A percentile compares a stretch with the other conserved stretches of the same genome.
Conservation (phyloP, 2,113 vertebrate species). For the Abramis brama region DNA sequence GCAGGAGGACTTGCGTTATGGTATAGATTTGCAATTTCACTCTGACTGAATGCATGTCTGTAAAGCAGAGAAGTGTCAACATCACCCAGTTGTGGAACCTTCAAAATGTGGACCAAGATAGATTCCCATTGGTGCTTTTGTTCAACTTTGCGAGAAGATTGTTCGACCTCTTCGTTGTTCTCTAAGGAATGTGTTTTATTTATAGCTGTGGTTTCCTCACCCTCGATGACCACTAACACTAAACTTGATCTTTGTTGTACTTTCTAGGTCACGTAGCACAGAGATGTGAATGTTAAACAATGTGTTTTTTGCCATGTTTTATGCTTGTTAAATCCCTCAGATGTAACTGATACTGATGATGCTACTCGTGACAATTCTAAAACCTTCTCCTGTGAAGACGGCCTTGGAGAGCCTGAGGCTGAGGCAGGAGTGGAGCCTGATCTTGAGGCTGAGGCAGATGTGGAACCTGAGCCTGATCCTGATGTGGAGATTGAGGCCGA, state of each 20-base stretch:
- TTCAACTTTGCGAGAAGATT: constrained; percentile 66
- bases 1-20: constrained; percentile 16
- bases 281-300: constrained; percentile 97
- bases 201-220: constrained; percentile 90
- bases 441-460: constrained; percentile 57
- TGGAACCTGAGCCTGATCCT: constrained; percentile 57
- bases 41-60: not conserved
- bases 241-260: constrained; percentile 94
- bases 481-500: constrained; percentile 65
- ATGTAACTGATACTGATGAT: constrained; percentile 99
- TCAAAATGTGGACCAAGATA: constrained; percentile 42
- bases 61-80: not conserved
- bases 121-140: not conserved
- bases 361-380: constrained; percentile 99
- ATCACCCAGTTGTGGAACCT: constrained; percentile 20
- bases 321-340: constrained; percentile 99
- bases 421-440: constrained; percentile 59
- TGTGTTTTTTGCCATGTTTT: constrained; percentile 98
- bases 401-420: constrained; percentile 76
- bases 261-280: constrained; percentile 92
- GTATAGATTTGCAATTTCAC: not conserved
- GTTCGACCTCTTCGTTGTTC: constrained; percentile 57
- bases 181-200: constrained; percentile 91
- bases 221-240: constrained; percentile 92
- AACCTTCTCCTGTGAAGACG: constrained; percentile 92